phyloP scores from a whole-genome alignment of 1,140 invertebrate genomes.

The Lethrus apterus region DNA sequence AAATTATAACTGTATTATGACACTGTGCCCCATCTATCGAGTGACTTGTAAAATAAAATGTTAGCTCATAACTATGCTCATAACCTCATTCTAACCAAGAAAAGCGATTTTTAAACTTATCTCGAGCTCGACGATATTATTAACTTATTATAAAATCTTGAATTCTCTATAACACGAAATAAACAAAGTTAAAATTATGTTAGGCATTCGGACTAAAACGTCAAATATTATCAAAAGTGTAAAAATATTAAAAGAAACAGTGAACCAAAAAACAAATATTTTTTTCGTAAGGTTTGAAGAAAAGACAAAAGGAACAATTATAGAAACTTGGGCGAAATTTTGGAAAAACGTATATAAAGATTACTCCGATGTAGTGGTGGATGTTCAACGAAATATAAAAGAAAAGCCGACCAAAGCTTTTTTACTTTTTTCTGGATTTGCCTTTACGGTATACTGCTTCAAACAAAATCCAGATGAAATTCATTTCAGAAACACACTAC shows the following conservation, averaged over 20 bases:
- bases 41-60: no score
- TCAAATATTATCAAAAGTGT: slow-evolving; percentile 4
- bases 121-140: no score
- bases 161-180: no score
- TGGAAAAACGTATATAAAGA: slow-evolving; percentile 55
- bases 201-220: slow-evolving; percentile 3
- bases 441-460: slow-evolving; percentile 39
- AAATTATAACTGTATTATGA: no score
- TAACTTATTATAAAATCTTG: no score
- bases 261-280: slow-evolving; percentile 7
- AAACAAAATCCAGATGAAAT: slow-evolving; percentile 59
- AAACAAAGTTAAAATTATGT: no score
- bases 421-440: slow-evolving; percentile 42
- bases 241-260: neutral
- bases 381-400: slow-evolving; percentile 49
- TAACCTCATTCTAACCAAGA: no score
- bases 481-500: slow-evolving; percentile 52
- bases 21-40: no score
- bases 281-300: slow-evolving; percentile 8
- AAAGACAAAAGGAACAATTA: slow-evolving; percentile 48
- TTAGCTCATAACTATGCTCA: no score
- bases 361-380: slow-evolving; percentile 52
- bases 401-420: slow-evolving; percentile 49
- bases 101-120: no score
- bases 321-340: slow-evolving; percentile 56